Conservation (phyloP, 2,888 invertebrate species). For the Caenorhabditis becei region DNA sequence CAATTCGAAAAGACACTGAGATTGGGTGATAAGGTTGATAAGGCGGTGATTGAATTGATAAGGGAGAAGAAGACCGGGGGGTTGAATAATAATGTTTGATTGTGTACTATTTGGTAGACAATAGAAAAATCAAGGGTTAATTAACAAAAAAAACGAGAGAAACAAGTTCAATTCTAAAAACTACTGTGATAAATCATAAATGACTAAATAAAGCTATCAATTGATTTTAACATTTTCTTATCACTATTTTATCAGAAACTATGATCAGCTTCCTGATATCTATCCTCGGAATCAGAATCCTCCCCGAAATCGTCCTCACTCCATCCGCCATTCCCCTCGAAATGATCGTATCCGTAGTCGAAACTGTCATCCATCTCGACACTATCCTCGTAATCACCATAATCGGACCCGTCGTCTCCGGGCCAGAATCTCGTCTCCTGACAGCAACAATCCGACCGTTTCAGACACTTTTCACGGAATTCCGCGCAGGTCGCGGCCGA, state of each 20-base stretch:
- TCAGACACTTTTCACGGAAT: not conserved
- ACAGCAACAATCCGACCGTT: not conserved
- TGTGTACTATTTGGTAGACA: too few species aligned
- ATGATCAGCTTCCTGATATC: too few species aligned
- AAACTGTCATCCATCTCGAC: not conserved
- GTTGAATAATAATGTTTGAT: conserved; percentile 42
- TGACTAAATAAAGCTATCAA: too few species aligned
- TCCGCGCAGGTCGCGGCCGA: not conserved
- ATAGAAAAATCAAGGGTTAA: too few species aligned
- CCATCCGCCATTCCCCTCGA: not conserved
- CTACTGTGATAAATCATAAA: too few species aligned
- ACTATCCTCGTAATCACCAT: conserved; percentile 1
- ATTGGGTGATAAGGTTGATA: conserved; percentile 21
- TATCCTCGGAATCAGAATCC: not conserved
- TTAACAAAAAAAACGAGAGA: too few species aligned
- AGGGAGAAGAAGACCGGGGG: conserved; percentile 21
- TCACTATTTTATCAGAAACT: too few species aligned
- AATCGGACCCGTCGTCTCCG: conserved; percentile 19
- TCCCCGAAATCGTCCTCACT: not conserved
- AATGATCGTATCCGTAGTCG: not conserved
- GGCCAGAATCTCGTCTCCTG: not conserved
- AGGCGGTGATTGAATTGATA: conserved; percentile 30
- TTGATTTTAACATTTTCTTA: too few species aligned
- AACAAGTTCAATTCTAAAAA: too few species aligned
- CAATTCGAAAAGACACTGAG: conserved; percentile 51